These are phyloP conservation scores for Streptopelia turtur DNA, from an alignment of 2,797 vertebrate species.

Conservation along the genomic window DNA sequence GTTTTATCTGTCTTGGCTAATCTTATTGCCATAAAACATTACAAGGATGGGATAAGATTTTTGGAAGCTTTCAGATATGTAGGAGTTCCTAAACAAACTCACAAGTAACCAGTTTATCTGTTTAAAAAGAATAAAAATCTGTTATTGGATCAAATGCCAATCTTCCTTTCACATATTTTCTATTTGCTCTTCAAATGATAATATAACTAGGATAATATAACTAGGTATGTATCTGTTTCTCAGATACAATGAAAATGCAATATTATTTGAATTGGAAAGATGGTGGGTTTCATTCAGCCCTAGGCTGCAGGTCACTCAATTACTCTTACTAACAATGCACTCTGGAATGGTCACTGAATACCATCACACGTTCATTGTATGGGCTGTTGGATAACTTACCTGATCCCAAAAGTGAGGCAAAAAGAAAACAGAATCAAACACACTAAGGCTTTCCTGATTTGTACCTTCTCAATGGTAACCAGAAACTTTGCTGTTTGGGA, in stretches of 20 bases:
- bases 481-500: not conserved
- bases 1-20: not conserved
- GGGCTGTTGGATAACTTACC: not conserved
- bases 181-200: not conserved
- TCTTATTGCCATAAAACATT: not conserved
- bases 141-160: not conserved
- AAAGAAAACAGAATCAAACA: not conserved
- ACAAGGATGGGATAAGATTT: not conserved
- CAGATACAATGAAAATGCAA: not conserved
- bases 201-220: not conserved
- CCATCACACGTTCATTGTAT: not conserved
- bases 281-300: not conserved
- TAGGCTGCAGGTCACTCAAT: not conserved
- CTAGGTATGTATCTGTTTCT: not conserved
- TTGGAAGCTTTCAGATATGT: not conserved
- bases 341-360: not conserved
- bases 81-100: not conserved
- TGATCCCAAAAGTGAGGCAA: not conserved
- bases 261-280: not conserved
- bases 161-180: not conserved
- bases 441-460: not conserved
- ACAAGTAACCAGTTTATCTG: not conserved
- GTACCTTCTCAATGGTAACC: not conserved
- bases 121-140: not conserved
- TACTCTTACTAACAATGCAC: not conserved